These are phyloP conservation scores for honey bee (Apis mellifera) DNA, from an alignment of 1,140 invertebrate genomes.

Conservation along the genomic window Amel_HAv3.1 CM009939.2:2711501-2712000, in stretches of 20 bases:
- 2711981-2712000: not conserved
- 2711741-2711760: slow-evolving; percentile 71
- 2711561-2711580: slow-evolving; percentile 27
- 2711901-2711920: slow-evolving; percentile 21
- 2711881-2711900: slow-evolving; percentile 44
- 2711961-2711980: slow-evolving; percentile 45
- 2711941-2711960: slow-evolving; percentile 16
- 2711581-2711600: slow-evolving; percentile 35
- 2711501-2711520: slow-evolving; percentile 1
- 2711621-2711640: slow-evolving; percentile 45
- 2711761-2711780: slow-evolving; percentile 74
- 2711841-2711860: slow-evolving; percentile 80
- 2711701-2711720: slow-evolving; percentile 57
- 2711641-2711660: slow-evolving; percentile 48
- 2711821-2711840: slow-evolving; percentile 81
- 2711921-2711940: slow-evolving; percentile 24
- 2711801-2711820: slow-evolving; percentile 81
- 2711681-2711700: slow-evolving; percentile 44
- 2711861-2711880: slow-evolving; percentile 78
- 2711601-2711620: slow-evolving; percentile 42
- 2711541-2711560: not conserved
- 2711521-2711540: not conserved
- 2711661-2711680: slow-evolving; percentile 38
- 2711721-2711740: slow-evolving; percentile 63
- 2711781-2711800: slow-evolving; percentile 74